A percentile compares a stretch with the other conserved stretches of the same genome.
Evolutionary conservation across 1,140 invertebrate genomes (phyloP).

Genomic region (Drosophila sproati): DNA sequence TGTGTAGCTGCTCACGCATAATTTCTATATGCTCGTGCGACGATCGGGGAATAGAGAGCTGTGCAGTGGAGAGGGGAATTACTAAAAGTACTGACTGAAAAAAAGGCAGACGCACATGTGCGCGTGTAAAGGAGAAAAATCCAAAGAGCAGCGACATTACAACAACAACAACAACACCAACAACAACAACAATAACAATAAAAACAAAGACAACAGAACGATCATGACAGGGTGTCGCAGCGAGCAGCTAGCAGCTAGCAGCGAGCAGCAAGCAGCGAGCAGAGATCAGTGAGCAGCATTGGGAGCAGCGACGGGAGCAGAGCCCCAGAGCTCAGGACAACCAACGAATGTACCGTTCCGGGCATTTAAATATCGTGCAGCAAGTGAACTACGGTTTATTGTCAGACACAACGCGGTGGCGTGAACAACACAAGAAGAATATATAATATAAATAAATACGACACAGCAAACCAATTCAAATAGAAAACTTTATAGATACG

Average conservation of each 20-base stretch:
- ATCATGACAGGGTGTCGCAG: conserved; percentile 65
- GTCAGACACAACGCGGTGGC: conserved; percentile 73
- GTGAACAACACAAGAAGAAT: conserved; percentile 66
- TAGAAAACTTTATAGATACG: conserved; percentile 32
- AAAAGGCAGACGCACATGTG: conserved; percentile 59
- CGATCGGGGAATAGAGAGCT: not conserved
- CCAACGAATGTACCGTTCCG: conserved; percentile 57
- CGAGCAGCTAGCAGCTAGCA: not conserved
- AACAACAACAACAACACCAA: conserved; percentile 11
- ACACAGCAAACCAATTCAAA: conserved; percentile 32
- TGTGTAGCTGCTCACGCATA: conserved; percentile 44
- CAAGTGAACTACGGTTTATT: conserved; percentile 71
- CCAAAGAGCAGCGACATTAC: conserved; percentile 31
- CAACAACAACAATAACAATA: conserved; percentile 8
- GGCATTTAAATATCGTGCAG: conserved; percentile 76
- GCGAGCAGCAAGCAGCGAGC: too few relatives aligned
- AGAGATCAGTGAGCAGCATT: not conserved
- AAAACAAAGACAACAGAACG: conserved; percentile 5
- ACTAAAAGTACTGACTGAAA: conserved; percentile 26
- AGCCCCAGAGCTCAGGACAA: conserved; percentile 57
- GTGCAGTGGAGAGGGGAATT: conserved; percentile 20
- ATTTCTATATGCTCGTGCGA: conserved; percentile 57
- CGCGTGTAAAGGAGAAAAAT: conserved; percentile 64
- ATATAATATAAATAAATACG: conserved; percentile 12
- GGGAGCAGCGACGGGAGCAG: conserved; percentile 19